Percentiles rank a stretch among this genome's conserved stretches.
Evolutionary conservation across 1,140 invertebrate species (phyloP).

Genomic region (Aphaenogaster rudis): DNA sequence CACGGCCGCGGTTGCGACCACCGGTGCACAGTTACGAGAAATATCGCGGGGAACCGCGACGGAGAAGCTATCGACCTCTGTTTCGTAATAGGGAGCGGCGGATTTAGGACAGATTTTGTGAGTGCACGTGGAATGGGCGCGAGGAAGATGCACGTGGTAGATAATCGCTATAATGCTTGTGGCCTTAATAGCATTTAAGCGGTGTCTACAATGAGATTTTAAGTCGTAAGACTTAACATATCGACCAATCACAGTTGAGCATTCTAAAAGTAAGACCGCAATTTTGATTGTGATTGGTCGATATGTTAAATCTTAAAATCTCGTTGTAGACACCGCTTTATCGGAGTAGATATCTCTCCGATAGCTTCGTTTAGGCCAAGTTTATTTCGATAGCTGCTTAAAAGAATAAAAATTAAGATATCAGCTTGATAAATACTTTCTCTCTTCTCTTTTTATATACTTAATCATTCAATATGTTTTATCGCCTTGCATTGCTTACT

Average conservation of each 20-base stretch:
- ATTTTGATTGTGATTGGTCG: no score
- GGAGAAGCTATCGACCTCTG: conserved; percentile 41
- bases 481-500: background rate
- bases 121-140: background rate
- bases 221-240: no score
- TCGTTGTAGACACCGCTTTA: no score
- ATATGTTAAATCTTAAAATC: no score
- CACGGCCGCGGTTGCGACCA: background rate
- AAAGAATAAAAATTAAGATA: background rate
- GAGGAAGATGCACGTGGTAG: conserved; percentile 24
- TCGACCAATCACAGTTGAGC: no score
- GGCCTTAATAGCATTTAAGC: background rate
- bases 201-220: no score
- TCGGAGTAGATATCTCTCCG: background rate
- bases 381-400: background rate
- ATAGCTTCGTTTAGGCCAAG: background rate
- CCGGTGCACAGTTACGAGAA: conserved; percentile 17
- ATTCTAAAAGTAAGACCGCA: no score
- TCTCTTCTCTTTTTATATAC: background rate
- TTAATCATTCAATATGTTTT: background rate
- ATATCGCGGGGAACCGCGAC: conserved; percentile 6
- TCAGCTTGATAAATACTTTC: background rate
- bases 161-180: background rate
- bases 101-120: background rate
- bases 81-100: conserved; percentile 29